Conservation (phyloP, 64 coral and sea anemone species). For the Montipora capricornis region DNA sequence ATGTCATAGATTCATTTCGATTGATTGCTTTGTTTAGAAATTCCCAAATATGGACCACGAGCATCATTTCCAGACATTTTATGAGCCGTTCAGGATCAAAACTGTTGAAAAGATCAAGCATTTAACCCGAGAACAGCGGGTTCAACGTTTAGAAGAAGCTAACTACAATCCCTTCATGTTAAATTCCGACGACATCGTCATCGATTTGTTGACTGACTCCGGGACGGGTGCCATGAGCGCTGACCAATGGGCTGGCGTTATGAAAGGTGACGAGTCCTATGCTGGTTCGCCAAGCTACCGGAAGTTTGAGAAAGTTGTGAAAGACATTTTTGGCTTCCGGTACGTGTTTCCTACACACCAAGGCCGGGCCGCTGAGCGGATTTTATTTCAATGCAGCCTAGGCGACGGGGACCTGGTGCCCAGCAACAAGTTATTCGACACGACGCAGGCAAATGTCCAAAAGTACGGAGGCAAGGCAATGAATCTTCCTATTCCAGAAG, state of each 20-base stretch:
- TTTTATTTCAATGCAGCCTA: constrained; percentile 41
- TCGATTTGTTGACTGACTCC: constrained; percentile 73
- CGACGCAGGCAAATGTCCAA: constrained; percentile 63
- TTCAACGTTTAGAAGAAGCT: constrained; percentile 54
- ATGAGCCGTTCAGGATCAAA: constrained; percentile 78
- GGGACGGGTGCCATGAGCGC: constrained; percentile 76
- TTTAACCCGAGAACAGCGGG: constrained; percentile 42
- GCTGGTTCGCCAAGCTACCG: constrained; percentile 72
- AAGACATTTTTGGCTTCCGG: constrained; percentile 70
- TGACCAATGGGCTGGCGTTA: constrained; percentile 69
- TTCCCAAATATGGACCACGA: constrained; percentile 13
- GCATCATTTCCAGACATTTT: constrained; percentile 20
- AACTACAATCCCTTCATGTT: constrained; percentile 66
- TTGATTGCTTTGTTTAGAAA: background rate
- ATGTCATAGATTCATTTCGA: background rate
- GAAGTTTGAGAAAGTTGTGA: constrained; percentile 67
- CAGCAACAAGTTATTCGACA: constrained; percentile 78
- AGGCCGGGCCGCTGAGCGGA: constrained; percentile 82
- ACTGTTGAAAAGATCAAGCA: constrained; percentile 57
- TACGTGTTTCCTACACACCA: constrained; percentile 80
- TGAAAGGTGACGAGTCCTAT: constrained; percentile 75
- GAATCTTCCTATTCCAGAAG: constrained; percentile 45
- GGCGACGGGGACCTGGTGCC: constrained; percentile 50
- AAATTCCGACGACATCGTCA: constrained; percentile 65
- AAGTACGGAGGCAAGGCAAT: constrained; percentile 34